These are phyloP conservation scores for Craseonycteris thonglongyai DNA, from an alignment of 2,113 vertebrate species.

Conservation along the genomic window DNA sequence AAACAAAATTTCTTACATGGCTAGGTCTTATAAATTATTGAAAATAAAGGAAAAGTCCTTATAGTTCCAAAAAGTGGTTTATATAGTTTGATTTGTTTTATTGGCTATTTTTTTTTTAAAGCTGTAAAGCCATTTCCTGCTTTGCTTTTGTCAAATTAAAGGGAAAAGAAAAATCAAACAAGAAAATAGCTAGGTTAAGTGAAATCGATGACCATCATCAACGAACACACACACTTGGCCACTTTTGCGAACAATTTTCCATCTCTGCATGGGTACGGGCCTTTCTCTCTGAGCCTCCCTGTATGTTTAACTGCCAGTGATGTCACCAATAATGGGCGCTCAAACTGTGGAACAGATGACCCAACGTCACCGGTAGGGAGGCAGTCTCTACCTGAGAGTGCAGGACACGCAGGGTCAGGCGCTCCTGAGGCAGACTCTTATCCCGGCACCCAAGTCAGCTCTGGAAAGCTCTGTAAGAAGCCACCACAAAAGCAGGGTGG, in stretches of 20 bases:
- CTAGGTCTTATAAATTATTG: background rate
- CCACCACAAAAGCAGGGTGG: constrained; percentile 77
- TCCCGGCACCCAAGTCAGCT: constrained; percentile 81
- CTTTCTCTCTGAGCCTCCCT: constrained; percentile 81
- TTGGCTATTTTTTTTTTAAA: background rate
- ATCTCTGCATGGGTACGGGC: constrained; percentile 65
- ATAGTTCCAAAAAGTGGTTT: constrained; percentile 32
- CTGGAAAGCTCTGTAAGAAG: constrained; percentile 68
- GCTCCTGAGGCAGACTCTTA: constrained; percentile 81
- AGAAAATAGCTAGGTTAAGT: constrained; percentile 25
- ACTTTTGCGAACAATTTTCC: constrained; percentile 55
- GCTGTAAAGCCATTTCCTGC: constrained; percentile 28
- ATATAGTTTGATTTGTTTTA: constrained; percentile 44
- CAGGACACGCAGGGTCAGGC: constrained; percentile 74
- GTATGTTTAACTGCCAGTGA: constrained; percentile 69
- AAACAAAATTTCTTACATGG: background rate
- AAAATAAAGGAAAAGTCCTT: constrained; percentile 24
- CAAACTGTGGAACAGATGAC: constrained; percentile 71
- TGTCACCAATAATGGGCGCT: constrained; percentile 73
- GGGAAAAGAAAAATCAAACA: constrained; percentile 46
- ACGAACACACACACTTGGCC: background rate
- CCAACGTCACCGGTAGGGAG: constrained; percentile 82
- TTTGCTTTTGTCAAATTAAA: constrained; percentile 61
- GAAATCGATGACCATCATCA: background rate
- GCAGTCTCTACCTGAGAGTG: constrained; percentile 82